Evolutionary conservation across 2,888 invertebrate genomes (phyloP).

Genomic region (Agrilus biguttatus): DNA sequence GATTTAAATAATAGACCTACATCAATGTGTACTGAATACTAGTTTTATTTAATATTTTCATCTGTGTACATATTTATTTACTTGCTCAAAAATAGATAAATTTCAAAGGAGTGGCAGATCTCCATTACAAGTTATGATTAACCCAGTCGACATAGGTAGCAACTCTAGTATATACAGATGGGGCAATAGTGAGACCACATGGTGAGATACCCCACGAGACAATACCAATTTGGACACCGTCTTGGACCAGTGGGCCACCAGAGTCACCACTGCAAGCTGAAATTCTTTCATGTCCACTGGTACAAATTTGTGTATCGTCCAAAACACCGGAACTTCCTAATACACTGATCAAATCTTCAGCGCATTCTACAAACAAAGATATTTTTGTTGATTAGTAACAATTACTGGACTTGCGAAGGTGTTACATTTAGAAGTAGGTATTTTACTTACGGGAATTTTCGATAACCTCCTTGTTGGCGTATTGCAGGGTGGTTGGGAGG

Average conservation of each 20-base stretch:
- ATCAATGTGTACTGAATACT: too few species aligned
- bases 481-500: too few species aligned
- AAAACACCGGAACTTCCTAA: slow-evolving; percentile 28
- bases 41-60: too few species aligned
- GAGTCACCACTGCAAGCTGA: slow-evolving; percentile 41
- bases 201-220: slow-evolving; percentile 42
- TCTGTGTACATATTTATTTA: too few species aligned
- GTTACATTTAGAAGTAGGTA: background rate
- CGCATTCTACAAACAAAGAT: slow-evolving; percentile 27
- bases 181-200: slow-evolving; percentile 36
- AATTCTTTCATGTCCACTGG: slow-evolving; percentile 33
- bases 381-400: too few species aligned
- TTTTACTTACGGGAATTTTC: slow-evolving; percentile 13
- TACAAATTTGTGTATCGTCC: slow-evolving; percentile 33
- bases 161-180: slow-evolving; percentile 40
- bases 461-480: too few species aligned
- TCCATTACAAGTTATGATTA: too few species aligned
- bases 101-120: too few species aligned
- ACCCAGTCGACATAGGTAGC: too few species aligned
- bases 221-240: slow-evolving; percentile 31
- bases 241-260: slow-evolving; percentile 37
- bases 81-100: too few species aligned
- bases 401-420: too few species aligned
- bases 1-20: too few species aligned
- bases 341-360: slow-evolving; percentile 25